A percentile compares a stretch with the other conserved stretches of the same genome.
Conservation (phyloP, 2,113 vertebrate genomes). For the Toxotes chatareus region DNA sequence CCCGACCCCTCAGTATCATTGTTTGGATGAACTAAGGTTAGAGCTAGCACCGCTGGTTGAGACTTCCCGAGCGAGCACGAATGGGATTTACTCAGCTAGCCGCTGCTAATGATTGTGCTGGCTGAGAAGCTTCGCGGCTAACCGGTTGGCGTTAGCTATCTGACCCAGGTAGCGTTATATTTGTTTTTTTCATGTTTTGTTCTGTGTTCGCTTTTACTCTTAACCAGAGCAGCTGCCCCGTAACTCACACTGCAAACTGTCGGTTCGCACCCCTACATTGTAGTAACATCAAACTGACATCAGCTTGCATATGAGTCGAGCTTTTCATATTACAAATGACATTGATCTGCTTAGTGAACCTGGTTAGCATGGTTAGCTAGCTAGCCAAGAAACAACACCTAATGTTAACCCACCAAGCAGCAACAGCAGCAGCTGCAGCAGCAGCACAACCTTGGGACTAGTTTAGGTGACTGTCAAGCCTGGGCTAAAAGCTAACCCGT, state of each 20-base stretch:
- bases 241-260: neutral
- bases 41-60: conserved; percentile 58
- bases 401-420: conserved; percentile 1
- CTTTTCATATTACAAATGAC: conserved; percentile 54
- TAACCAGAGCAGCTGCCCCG: neutral
- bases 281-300: neutral
- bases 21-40: conserved; percentile 68
- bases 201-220: neutral
- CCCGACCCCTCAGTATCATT: conserved; percentile 2
- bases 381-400: conserved; percentile 29
- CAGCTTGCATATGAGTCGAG: conserved; percentile 17
- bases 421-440: conserved; percentile 29
- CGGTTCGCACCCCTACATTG: neutral
- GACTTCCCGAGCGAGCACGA: conserved; percentile 57
- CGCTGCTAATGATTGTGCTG: conserved; percentile 68
- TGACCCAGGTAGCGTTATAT: conserved; percentile 68
- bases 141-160: conserved; percentile 68
- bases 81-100: conserved; percentile 73
- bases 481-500: neutral
- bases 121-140: conserved; percentile 73
- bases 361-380: conserved; percentile 47
- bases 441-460: neutral
- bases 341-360: conserved; percentile 64
- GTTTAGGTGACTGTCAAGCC: neutral
- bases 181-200: conserved; percentile 28